Conservation (phyloP, 2,113 vertebrate genomes). For the Damaliscus lunatus region DNA sequence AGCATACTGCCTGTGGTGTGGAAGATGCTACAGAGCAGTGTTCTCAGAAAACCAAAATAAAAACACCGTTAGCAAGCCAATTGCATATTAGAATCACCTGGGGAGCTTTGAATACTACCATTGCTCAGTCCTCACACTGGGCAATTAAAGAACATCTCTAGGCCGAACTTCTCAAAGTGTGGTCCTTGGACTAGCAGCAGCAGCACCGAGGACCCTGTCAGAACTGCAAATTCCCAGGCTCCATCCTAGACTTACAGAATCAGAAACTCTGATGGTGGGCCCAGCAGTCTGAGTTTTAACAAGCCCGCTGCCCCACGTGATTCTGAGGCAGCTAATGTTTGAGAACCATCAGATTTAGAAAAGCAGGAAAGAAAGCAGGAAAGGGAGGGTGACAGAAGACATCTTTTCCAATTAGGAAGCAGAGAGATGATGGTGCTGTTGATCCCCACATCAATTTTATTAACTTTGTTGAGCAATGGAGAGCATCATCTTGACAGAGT, state of each 20-base stretch:
- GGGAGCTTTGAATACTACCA: not conserved
- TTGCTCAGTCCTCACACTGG: not conserved
- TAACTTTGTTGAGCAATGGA: not conserved
- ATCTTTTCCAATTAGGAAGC: not conserved
- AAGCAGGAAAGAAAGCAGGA: not conserved
- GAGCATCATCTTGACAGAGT: not conserved
- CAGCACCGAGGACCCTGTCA: not conserved
- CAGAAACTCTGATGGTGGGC: not conserved
- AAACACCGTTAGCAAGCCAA: not conserved
- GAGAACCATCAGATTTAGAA: not conserved
- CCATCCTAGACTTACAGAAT: not conserved
- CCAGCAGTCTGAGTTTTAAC: not conserved
- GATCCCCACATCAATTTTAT: not conserved
- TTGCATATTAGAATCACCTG: not conserved
- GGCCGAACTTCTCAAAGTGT: not conserved
- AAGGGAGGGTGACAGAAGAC: not conserved
- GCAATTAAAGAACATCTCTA: not conserved
- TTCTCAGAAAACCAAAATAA: not conserved
- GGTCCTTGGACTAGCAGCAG: not conserved
- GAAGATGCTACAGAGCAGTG: not conserved
- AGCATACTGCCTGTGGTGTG: not conserved
- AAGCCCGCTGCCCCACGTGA: not conserved
- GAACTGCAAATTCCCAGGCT: not conserved
- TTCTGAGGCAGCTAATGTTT: not conserved
- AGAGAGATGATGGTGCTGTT: not conserved